phyloP scores from a whole-genome alignment of 92 coral and sea anemone genomes.

The Hydrozoanthus gracilis region DNA sequence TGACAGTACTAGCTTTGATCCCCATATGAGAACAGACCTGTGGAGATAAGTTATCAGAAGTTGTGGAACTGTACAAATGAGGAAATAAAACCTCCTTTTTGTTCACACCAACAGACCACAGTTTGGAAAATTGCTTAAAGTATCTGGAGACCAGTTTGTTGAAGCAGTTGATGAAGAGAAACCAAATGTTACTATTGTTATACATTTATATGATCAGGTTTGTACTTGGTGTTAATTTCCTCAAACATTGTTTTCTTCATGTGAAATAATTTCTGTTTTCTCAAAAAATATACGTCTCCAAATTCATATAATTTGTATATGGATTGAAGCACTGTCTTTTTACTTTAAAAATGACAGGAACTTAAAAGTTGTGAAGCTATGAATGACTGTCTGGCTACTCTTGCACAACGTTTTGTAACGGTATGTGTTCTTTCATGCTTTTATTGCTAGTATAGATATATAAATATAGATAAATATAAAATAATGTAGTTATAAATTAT shows the following conservation, averaged over 20 bases:
- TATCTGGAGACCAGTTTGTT: conserved; percentile 76
- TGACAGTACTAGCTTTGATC: too few species aligned
- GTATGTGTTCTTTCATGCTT: conserved; percentile 43
- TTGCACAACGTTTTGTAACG: conserved; percentile 79
- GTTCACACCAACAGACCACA: conserved; percentile 64
- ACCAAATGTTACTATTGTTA: conserved; percentile 79
- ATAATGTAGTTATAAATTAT: neutral
- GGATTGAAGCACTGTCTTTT: too few species aligned
- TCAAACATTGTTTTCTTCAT: too few species aligned
- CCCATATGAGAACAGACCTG: too few species aligned
- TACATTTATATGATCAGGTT: conserved; percentile 88
- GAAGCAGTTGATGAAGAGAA: conserved; percentile 89
- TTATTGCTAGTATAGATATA: neutral
- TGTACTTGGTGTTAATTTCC: neutral
- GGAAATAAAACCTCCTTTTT: neutral
- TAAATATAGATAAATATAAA: neutral
- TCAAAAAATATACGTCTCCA: too few species aligned
- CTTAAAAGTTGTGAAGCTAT: conserved; percentile 77
- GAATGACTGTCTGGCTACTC: conserved; percentile 80
- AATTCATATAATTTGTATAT: too few species aligned
- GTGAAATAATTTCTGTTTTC: too few species aligned
- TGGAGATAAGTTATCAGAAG: too few species aligned
- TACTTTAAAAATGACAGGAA: conserved; percentile 36
- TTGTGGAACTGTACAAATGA: too few species aligned
- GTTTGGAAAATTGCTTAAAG: conserved; percentile 82